Evolutionary conservation across 2,888 invertebrate genomes (phyloP).

Genomic region (Chrysina gloriosa): DNA sequence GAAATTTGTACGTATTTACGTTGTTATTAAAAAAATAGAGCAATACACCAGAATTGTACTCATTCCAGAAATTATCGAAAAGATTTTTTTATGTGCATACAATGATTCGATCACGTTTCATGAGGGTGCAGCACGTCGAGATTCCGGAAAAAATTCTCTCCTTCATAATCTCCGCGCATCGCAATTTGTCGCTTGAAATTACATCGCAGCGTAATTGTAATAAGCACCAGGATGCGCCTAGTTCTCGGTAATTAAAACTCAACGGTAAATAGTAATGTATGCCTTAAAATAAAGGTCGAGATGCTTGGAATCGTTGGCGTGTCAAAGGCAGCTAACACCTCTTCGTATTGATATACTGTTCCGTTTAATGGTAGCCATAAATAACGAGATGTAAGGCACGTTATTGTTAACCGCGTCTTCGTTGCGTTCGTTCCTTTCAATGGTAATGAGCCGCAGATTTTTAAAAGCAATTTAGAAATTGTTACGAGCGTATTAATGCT

Average conservation of each 20-base stretch:
- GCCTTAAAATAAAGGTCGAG: conserved; percentile 26
- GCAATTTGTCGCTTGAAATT: conserved; percentile 12
- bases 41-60: background rate
- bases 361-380: conserved; percentile 14
- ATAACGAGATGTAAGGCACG: conserved; percentile 10
- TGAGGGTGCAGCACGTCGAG: conserved; percentile 3
- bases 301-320: conserved; percentile 28
- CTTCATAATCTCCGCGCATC: background rate
- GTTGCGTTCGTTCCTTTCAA: background rate
- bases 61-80: background rate
- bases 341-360: conserved; percentile 19
- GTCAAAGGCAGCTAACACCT: conserved; percentile 20
- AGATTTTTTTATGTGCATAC: background rate
- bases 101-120: conserved; percentile 14
- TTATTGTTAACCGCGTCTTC: conserved; percentile 2
- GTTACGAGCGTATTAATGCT: background rate
- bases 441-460: conserved; percentile 22
- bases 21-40: background rate
- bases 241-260: conserved; percentile 22
- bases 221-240: background rate
- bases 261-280: background rate
- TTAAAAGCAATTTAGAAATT: background rate
- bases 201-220: background rate
- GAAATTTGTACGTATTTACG: background rate
- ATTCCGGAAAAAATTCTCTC: background rate